Percentiles rank a stretch among this genome's conserved stretches.
Evolutionary conservation across 1,140 invertebrate genomes (phyloP).

Genomic region (Trichomalopsis sarcophagae): DNA sequence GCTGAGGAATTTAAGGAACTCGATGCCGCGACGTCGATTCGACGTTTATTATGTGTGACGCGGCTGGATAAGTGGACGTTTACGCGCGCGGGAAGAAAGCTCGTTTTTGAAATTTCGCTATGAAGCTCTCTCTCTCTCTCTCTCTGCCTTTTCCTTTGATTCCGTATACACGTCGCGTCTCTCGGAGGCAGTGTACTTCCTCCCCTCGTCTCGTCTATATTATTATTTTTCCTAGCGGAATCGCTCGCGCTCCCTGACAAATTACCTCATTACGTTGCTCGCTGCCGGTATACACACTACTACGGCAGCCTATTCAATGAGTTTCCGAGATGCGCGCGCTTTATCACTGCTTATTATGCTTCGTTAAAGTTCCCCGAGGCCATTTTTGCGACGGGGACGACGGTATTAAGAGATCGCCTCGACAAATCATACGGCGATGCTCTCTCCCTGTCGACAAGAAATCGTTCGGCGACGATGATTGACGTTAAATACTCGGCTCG

Average conservation of each 20-base stretch:
- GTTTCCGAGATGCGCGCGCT: neutral
- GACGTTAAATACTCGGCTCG: constrained; percentile 22
- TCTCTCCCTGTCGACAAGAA: neutral
- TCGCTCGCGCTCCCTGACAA: constrained; percentile 10
- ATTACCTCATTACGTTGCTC: constrained; percentile 35
- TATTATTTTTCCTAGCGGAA: constrained; percentile 24
- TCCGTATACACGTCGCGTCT: neutral
- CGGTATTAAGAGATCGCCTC: constrained; percentile 33
- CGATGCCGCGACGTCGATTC: neutral
- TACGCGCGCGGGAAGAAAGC: no score
- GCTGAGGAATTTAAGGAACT: no score
- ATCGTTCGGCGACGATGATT: constrained; percentile 7
- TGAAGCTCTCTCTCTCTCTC: neutral
- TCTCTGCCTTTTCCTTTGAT: neutral
- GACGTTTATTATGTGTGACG: neutral
- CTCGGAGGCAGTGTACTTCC: neutral
- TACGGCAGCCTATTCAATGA: constrained; percentile 13
- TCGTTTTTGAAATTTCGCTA: no score
- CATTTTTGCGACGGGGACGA: constrained; percentile 6
- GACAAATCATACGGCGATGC: constrained; percentile 25
- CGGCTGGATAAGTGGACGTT: no score
- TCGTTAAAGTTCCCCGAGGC: constrained; percentile 27
- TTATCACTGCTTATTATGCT: constrained; percentile 37
- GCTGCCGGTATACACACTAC: neutral
- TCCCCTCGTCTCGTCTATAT: neutral